Percentiles rank a stretch among this genome's conserved stretches.
Evolutionary conservation across 2,888 invertebrate species (phyloP).

Genomic region (Mycalesis mineus): DNA sequence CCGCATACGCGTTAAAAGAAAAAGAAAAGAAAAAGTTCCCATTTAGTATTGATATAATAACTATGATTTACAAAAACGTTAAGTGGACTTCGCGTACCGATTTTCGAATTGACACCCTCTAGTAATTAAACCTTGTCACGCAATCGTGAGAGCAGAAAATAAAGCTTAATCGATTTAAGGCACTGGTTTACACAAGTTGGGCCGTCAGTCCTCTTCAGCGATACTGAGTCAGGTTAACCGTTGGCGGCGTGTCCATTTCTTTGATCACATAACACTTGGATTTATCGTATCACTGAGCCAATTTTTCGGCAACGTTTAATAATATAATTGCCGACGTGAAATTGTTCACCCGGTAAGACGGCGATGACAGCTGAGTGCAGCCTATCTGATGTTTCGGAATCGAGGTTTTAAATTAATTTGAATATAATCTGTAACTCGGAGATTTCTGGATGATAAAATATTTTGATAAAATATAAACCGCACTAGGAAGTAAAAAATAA

Average conservation of each 20-base stretch:
- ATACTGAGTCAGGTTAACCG: constrained; percentile 52
- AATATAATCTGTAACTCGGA: background rate
- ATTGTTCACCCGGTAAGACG: constrained; percentile 56
- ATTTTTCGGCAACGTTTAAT: constrained; percentile 67
- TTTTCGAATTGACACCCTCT: constrained; percentile 74
- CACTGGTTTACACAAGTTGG: constrained; percentile 57
- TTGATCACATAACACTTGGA: constrained; percentile 52
- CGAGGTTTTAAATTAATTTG: constrained; percentile 28
- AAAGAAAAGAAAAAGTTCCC: background rate
- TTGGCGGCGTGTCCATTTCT: constrained; percentile 58
- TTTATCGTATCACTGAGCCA: constrained; percentile 64
- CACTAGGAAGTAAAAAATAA: no score
- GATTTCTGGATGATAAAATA: background rate
- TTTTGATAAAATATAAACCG: background rate
- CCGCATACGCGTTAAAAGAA: background rate
- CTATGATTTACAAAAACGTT: constrained; percentile 61
- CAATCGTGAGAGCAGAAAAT: constrained; percentile 62
- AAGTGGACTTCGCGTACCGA: constrained; percentile 53
- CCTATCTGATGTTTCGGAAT: constrained; percentile 49
- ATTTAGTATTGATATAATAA: constrained; percentile 45
- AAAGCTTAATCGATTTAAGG: constrained; percentile 68
- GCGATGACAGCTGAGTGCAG: constrained; percentile 54
- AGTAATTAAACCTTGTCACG: constrained; percentile 72
- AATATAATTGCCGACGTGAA: constrained; percentile 60
- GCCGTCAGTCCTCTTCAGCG: constrained; percentile 58